Percentiles rank a stretch among this genome's conserved stretches.
Conservation (phyloP, 2,113 vertebrate genomes). For the Albula glossodonta region DNA sequence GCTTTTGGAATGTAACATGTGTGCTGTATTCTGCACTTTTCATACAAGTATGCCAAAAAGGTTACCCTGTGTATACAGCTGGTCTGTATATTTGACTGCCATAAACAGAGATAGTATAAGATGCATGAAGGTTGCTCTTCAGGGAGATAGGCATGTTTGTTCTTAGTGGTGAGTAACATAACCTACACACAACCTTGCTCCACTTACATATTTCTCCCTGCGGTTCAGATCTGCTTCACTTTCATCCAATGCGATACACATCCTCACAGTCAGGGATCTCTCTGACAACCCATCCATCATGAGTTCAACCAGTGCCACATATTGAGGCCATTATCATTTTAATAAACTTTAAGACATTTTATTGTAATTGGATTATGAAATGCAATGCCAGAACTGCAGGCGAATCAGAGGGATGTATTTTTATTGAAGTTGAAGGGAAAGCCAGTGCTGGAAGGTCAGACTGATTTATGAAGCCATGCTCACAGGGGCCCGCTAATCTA, state of each 20-base stretch:
- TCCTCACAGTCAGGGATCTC: not conserved
- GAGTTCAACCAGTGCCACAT: not conserved
- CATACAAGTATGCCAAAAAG: no score
- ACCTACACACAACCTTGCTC: not conserved
- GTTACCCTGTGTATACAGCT: no score
- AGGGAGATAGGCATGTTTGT: not conserved
- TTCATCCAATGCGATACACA: not conserved
- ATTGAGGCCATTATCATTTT: not conserved
- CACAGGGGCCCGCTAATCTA: not conserved
- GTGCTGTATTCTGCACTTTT: no score
- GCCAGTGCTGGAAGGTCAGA: not conserved
- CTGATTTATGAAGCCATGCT: not conserved
- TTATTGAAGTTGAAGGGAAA: constrained; percentile 1
- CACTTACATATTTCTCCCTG: not conserved
- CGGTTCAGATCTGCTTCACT: not conserved
- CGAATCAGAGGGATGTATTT: constrained; percentile 3
- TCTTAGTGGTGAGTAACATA: not conserved
- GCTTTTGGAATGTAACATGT: no score
- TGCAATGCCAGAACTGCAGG: not conserved
- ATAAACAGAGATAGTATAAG: not conserved
- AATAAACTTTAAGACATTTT: constrained; percentile 7
- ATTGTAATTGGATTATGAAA: not conserved
- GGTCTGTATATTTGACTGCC: no score
- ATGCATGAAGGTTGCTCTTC: not conserved
- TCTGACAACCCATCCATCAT: not conserved